A percentile compares a stretch with the other conserved stretches of the same genome.
phyloP scores from a whole-genome alignment of 2,888 invertebrate species.

The Orchesellides sinensis region DNA sequence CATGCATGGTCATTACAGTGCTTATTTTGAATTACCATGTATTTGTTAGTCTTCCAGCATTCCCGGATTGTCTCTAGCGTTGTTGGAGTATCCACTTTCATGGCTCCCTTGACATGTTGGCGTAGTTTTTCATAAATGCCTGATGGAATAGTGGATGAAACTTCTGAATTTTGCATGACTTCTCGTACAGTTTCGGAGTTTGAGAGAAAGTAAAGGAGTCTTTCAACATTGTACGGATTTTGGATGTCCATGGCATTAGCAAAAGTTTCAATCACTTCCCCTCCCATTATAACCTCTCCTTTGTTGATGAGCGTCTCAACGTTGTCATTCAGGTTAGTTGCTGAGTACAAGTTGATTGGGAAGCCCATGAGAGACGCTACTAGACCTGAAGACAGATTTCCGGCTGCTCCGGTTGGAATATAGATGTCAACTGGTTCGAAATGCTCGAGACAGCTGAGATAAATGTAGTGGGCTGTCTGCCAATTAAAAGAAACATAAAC shows the following conservation, averaged over 20 bases:
- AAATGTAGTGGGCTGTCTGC: constrained; percentile 78
- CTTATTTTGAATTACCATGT: constrained; percentile 73
- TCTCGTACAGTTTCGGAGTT: constrained; percentile 75
- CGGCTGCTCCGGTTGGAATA: constrained; percentile 78
- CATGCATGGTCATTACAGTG: not conserved
- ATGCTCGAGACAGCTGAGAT: constrained; percentile 77
- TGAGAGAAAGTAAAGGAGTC: constrained; percentile 77
- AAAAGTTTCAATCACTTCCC: constrained; percentile 75
- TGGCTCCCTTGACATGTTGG: constrained; percentile 75
- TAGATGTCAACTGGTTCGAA: constrained; percentile 76
- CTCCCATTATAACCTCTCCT: constrained; percentile 76
- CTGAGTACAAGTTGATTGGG: constrained; percentile 77
- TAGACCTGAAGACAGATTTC: constrained; percentile 78
- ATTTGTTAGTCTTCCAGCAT: constrained; percentile 76
- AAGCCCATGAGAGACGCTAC: constrained; percentile 78
- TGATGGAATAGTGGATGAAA: not conserved
- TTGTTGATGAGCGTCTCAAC: constrained; percentile 76
- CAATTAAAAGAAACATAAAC: not conserved
- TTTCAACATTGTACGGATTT: constrained; percentile 78
- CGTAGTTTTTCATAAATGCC: constrained; percentile 73
- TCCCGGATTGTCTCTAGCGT: constrained; percentile 76
- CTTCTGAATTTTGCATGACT: constrained; percentile 76
- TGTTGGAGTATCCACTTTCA: constrained; percentile 75
- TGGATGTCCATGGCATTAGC: constrained; percentile 79
- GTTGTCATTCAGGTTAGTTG: constrained; percentile 77